phyloP scores from a whole-genome alignment of 2,797 vertebrate genomes.

The Rhynchonycteris naso region DNA sequence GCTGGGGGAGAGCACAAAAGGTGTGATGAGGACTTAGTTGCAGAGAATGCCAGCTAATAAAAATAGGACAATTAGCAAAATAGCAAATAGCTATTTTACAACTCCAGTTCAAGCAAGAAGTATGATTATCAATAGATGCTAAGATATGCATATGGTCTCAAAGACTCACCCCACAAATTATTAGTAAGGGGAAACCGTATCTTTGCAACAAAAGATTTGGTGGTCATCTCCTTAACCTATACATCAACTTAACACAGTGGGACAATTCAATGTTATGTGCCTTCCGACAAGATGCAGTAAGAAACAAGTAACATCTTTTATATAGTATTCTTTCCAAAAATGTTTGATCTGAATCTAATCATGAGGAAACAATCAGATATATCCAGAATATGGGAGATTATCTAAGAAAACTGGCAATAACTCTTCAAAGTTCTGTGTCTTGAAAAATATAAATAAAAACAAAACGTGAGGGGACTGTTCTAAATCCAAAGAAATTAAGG shows the following conservation, averaged over 20 bases:
- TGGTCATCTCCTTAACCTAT: background rate
- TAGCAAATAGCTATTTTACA: background rate
- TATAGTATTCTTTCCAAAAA: background rate
- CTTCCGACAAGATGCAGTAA: background rate
- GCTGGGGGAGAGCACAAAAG: background rate
- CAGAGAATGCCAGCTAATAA: background rate
- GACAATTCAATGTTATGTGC: background rate
- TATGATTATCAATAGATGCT: background rate
- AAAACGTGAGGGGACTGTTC: background rate
- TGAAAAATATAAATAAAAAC: slow-evolving; percentile 24
- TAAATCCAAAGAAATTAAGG: background rate
- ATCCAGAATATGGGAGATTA: background rate
- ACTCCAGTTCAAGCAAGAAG: background rate
- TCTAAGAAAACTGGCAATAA: background rate
- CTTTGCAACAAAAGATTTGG: background rate
- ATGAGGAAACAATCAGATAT: background rate
- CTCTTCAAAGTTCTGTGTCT: background rate
- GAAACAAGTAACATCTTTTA: background rate
- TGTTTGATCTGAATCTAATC: background rate
- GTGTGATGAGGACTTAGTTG: background rate
- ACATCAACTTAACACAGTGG: background rate
- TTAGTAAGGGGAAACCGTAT: background rate
- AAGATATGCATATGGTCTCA: background rate
- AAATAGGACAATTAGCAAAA: background rate
- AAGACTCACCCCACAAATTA: background rate